Evolutionary conservation across 2,888 invertebrate genomes (phyloP), one percentile per base, ranked within the genome.

Genomic region (Netelia virgata): DNA sequence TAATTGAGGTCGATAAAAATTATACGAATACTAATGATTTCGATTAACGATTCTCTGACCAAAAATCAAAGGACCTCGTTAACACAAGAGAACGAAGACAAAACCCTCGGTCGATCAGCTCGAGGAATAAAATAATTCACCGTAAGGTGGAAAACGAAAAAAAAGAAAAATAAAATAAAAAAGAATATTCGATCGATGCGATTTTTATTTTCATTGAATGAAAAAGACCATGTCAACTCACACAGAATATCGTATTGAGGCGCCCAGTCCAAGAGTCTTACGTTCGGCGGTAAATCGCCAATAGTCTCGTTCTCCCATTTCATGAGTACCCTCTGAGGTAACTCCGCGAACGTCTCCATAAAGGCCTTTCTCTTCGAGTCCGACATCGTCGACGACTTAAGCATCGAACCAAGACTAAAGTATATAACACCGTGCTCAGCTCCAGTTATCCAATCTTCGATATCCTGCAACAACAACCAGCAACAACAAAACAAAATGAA

Each of bases 331-430:
- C 94, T 94, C 89, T 95, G 95, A 16, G 95, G 94, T 61, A 96
- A 88, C 53, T 94, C 93, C 0, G 94, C 94, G 84, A 95, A 94
- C 1, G 94, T 95, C 36, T 92, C 91, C 86, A 95, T 94, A 86
- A 96, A 94, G 73, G 93, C 93, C 85, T 92, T 94, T 9, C 69
- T 66, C 50, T 76, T 80, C 18, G 94, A 93, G 53, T 91, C 91
- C 0, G 95, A 94, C 85, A 95, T 94, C 0, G 94, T 94, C 90
- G 95, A 95, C 50, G 95, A 94, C 23, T 94, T 91, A 0, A 96
- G 93, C 94, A 95, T 95, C 6, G 95, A 95, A 10, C 95, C 95
- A 88, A 95, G 95, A 86, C 95, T 95, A 93, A 95, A 95, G 89
- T 95, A 95, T 79, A 96, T 94, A 28, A 95, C 94, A 8, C 93